Evolutionary conservation across 2,888 invertebrate genomes (phyloP).

Genomic region (Cryptophagus acutangulus): DNA sequence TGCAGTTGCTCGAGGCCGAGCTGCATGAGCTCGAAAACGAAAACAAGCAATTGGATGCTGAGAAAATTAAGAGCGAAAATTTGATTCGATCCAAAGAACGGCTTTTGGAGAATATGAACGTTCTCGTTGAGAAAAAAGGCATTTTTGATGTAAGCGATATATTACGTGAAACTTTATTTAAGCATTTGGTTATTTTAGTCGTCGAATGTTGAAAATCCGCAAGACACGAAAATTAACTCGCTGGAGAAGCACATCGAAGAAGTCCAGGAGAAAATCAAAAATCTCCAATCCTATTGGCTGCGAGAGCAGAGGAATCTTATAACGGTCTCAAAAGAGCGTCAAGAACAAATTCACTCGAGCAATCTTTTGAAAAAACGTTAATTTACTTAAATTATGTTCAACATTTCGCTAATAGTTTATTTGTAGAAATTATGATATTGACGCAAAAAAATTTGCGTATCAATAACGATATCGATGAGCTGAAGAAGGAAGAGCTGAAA

Average conservation of each 20-base stretch:
- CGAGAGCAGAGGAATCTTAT: slow-evolving; percentile 70
- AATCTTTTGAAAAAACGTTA: slow-evolving; percentile 68
- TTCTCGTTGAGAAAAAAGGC: not conserved
- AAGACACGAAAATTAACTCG: slow-evolving; percentile 59
- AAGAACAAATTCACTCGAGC: slow-evolving; percentile 62
- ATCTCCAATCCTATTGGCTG: slow-evolving; percentile 70
- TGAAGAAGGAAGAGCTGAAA: slow-evolving; percentile 53
- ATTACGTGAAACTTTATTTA: too few species aligned
- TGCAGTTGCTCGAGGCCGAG: not conserved
- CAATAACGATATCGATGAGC: slow-evolving; percentile 59
- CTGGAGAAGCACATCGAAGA: slow-evolving; percentile 62
- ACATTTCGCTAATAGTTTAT: slow-evolving; percentile 7
- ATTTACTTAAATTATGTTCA: slow-evolving; percentile 23
- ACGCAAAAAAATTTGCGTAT: slow-evolving; percentile 70
- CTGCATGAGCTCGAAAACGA: slow-evolving; percentile 20
- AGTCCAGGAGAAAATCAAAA: slow-evolving; percentile 58
- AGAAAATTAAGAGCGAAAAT: too few species aligned
- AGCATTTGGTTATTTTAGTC: too few species aligned
- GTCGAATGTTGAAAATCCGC: slow-evolving; percentile 42
- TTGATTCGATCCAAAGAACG: not conserved
- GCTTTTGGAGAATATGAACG: not conserved
- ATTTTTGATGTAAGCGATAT: too few species aligned
- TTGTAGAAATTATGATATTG: slow-evolving; percentile 55
- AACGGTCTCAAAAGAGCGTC: slow-evolving; percentile 62
- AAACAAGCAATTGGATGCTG: too few species aligned